Evolutionary conservation across 2,888 invertebrate genomes (phyloP), one percentile per base, ranked within the genome.

Genomic region (Dryomyza anilis): DNA sequence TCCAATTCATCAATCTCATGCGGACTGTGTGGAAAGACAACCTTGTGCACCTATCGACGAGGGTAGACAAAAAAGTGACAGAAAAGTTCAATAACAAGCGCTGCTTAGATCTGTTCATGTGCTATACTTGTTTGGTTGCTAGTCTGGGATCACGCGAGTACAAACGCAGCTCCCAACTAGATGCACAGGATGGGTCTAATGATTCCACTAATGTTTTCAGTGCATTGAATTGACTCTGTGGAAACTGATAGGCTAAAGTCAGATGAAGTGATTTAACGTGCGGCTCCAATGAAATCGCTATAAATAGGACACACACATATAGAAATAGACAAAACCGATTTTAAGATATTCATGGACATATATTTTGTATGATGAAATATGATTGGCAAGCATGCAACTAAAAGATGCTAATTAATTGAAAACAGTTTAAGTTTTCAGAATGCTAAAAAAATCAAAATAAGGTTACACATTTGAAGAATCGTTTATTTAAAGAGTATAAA

Each of bases 221-320:
- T 61, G 87, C 84, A 67, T 90, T 88, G 76, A 89, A 94, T 60
- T 90, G 89, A 21, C 86, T 85, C 74, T 87, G 86, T 14, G 91
- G 88, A 82, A 95, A 96, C 83, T 94, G 93, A 84, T 95, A 95
- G 19, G 95, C 95, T 76, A 96, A 85, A 7, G 95, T 94, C 74
- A 96, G 86, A 83, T 96, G 95, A 60, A 95, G 85, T 10, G 93
- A 92, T 81, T 95, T 94, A 60, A 91, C 90, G 78, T 92, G 91
- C 0, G 92, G 90, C 79, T 94, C 93, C 76, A 91, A 85, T 76
- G 87, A 88, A 73, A 91, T 88, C 19, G 90, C 90, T 90, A 84
- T 66, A 84, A 78, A 74, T 72, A 64, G 56, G 43, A 43, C 30
- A 45, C 39, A 21, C 23, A 16, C 33, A 56, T 27, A 30, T 55